Percentiles rank a stretch among this genome's conserved stretches.
These are phyloP conservation scores for Monochamus alternatus DNA, from an alignment of 2,888 invertebrate genomes.

Conservation along the genomic window DNA sequence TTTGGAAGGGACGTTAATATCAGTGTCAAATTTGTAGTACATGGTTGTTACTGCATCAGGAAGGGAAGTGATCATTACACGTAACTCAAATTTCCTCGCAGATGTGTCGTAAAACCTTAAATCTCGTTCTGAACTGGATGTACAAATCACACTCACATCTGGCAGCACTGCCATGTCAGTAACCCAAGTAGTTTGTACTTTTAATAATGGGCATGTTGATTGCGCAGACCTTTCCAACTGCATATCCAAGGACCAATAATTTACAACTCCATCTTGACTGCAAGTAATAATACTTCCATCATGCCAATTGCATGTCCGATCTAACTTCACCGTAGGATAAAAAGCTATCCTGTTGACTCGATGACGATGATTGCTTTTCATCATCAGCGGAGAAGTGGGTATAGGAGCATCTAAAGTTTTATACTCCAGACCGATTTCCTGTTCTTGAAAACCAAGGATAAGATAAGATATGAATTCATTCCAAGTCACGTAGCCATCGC, in stretches of 20 bases:
- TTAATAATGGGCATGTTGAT: slow-evolving; percentile 77
- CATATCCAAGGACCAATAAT: slow-evolving; percentile 85
- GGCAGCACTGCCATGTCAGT: slow-evolving; percentile 83
- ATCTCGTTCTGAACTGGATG: slow-evolving; percentile 85
- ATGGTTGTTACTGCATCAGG: slow-evolving; percentile 74
- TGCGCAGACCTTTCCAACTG: slow-evolving; percentile 76
- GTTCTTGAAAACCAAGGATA: slow-evolving; percentile 81
- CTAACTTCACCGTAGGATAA: slow-evolving; percentile 73
- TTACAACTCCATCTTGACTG: slow-evolving; percentile 84
- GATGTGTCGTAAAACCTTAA: slow-evolving; percentile 84
- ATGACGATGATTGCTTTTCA: slow-evolving; percentile 81
- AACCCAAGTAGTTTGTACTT: slow-evolving; percentile 79
- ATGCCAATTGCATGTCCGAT: slow-evolving; percentile 73
- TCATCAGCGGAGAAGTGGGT: slow-evolving; percentile 74
- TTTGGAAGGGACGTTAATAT: slow-evolving; percentile 75
- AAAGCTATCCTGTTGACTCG: slow-evolving; percentile 78
- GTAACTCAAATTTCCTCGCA: slow-evolving; percentile 81
- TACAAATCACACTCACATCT: slow-evolving; percentile 84
- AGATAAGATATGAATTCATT: slow-evolving; percentile 86
- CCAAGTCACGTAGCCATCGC: slow-evolving; percentile 77
- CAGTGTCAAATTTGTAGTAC: slow-evolving; percentile 77
- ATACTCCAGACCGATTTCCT: slow-evolving; percentile 77
- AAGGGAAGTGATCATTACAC: slow-evolving; percentile 81
- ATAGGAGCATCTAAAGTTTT: slow-evolving; percentile 78
- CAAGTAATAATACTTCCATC: slow-evolving; percentile 83